Base-by-base conservation (phyloP, 2,888 invertebrate species). In the Myathropa florea region DNA sequence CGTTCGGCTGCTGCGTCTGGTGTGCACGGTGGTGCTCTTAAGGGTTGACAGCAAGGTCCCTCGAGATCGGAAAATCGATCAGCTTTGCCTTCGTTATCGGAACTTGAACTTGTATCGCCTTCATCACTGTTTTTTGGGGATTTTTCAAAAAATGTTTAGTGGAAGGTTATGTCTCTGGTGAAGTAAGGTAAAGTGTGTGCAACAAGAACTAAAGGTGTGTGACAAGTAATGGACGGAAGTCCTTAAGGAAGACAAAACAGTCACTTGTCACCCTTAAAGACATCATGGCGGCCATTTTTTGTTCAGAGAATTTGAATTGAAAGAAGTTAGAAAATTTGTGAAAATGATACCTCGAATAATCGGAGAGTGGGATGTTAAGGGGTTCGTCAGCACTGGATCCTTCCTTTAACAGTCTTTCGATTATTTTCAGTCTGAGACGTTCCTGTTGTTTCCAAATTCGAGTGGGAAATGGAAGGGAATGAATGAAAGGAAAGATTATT, bases 331-430 rank as follows among this genome's bases (percentile, higher is more conserved):
- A 55, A 24, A 60, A 63, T 24, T 23, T 12, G 24, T 24, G 57
- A 57, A 60, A 39, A 88, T 77, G 67, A 78, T 93, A 97, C 97
- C 97, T 97, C 9, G 97, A 97, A 91, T 97, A 97, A 93, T 97
- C 97, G 28, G 97, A 97, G 30, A 97, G 93, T 83, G 95, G 95
- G 89, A 97, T 97, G 91, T 97, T 97, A 2, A 96, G 95, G 14
- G 97, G 97, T 91, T 97, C 97, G 89, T 97, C 97, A 9, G 97
- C 97, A 91, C 95, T 97, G 0, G 97, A 97, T 39, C 97, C 97
- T 93, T 96, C 96, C 92, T 96, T 96, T 88, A 95, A 93, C 88
- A 97, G 93, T 90, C 97, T 95, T 87, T 95, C 95, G 65, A 97
- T 94, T 89, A 97, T 97, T 94, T 97, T 97, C 82, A 94, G 94